Evolutionary conservation across 2,888 invertebrate species (phyloP).

Genomic region (Napeogenes sylphis): DNA sequence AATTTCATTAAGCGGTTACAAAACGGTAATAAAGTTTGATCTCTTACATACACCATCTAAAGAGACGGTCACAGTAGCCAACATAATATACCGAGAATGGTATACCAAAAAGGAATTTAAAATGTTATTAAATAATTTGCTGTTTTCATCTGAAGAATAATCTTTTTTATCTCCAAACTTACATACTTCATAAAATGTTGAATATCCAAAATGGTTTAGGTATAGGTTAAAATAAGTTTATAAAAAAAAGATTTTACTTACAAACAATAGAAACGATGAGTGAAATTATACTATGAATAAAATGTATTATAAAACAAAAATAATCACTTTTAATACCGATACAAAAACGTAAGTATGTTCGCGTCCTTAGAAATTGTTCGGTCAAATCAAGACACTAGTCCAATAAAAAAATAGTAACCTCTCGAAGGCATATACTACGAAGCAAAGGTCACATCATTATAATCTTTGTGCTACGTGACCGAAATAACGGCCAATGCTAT

Average conservation of each 20-base stretch:
- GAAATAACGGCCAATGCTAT: slow-evolving; percentile 55
- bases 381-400: slow-evolving; percentile 59
- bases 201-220: too few species aligned
- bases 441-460: slow-evolving; percentile 72
- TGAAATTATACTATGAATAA: too few species aligned
- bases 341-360: slow-evolving; percentile 27
- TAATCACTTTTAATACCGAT: not conserved
- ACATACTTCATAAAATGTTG: too few species aligned
- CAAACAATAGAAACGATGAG: not conserved
- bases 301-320: not conserved
- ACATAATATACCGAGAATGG: not conserved
- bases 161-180: too few species aligned
- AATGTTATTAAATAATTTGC: too few species aligned
- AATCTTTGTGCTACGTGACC: slow-evolving; percentile 68
- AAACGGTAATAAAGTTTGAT: slow-evolving; percentile 54
- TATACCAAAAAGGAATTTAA: too few species aligned
- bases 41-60: slow-evolving; percentile 63
- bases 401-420: slow-evolving; percentile 68
- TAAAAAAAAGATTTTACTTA: too few species aligned
- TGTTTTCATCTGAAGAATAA: too few species aligned
- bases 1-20: slow-evolving; percentile 54
- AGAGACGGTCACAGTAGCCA: slow-evolving; percentile 44
- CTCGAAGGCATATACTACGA: slow-evolving; percentile 53
- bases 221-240: too few species aligned
- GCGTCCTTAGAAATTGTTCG: slow-evolving; percentile 36